Conservation (phyloP, 2,888 invertebrate species). For the Allolobophora icterica region DNA sequence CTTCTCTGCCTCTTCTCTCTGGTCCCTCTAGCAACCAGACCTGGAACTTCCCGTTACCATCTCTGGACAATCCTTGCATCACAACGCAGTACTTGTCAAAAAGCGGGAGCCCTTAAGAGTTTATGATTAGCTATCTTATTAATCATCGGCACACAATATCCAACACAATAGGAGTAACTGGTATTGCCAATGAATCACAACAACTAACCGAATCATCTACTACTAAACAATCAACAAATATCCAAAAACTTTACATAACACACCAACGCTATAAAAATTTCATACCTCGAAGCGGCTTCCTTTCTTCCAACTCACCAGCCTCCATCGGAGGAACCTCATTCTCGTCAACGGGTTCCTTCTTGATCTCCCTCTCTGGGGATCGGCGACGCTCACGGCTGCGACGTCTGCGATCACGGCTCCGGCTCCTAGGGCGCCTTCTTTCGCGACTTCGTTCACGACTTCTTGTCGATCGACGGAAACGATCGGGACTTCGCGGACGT, state of each 20-base stretch:
- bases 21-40: no score
- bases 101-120: no score
- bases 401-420: conserved; percentile 39
- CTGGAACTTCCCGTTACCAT: no score
- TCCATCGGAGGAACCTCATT: not conserved
- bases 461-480: conserved; percentile 27
- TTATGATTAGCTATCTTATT: not conserved
- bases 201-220: no score
- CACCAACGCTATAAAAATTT: not conserved
- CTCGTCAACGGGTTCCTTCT: conserved; percentile 31
- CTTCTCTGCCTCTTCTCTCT: no score
- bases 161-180: no score
- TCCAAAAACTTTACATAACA: not conserved
- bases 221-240: no score
- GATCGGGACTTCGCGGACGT: conserved; percentile 12
- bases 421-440: conserved; percentile 39
- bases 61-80: no score
- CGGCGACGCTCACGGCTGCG: conserved; percentile 40
- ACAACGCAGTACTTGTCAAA: no score
- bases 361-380: conserved; percentile 35
- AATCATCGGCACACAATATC: not conserved
- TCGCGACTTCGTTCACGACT: conserved; percentile 31
- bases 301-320: not conserved
- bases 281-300: not conserved
- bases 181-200: no score